Evolutionary conservation across 2,797 vertebrate species (phyloP).

Genomic region (Notolepis coatsorum): DNA sequence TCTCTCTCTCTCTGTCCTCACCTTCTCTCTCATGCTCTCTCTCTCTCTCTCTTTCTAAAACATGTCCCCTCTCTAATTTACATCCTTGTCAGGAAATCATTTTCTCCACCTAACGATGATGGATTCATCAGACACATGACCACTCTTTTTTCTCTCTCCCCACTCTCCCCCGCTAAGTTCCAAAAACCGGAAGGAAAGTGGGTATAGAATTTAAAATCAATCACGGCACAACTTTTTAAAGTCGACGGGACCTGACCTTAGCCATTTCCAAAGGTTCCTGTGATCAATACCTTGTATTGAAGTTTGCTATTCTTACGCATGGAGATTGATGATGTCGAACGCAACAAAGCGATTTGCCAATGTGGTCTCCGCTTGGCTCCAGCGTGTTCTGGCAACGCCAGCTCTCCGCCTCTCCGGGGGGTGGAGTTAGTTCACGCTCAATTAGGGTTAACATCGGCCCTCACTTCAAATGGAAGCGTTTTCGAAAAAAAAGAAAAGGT

Average conservation of each 20-base stretch:
- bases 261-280: conserved; percentile 48
- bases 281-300: conserved; percentile 58
- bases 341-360: conserved; percentile 56
- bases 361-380: conserved; percentile 30
- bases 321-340: conserved; percentile 58
- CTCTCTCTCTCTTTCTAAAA: conserved; percentile 8
- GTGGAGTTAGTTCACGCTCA: conserved; percentile 15
- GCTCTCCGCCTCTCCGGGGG: neutral
- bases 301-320: conserved; percentile 54
- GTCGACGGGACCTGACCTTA: conserved; percentile 47
- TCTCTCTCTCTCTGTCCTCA: conserved; percentile 12
- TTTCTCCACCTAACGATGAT: conserved; percentile 41
- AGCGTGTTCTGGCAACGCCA: conserved; percentile 9
- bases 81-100: conserved; percentile 42
- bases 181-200: conserved; percentile 34
- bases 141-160: neutral
- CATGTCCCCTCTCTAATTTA: conserved; percentile 5
- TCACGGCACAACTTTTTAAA: conserved; percentile 51
- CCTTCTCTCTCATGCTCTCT: conserved; percentile 19
- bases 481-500: conserved; percentile 13
- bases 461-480: conserved; percentile 35
- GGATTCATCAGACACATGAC: conserved; percentile 46
- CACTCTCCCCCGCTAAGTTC: conserved; percentile 13
- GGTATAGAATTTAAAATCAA: conserved; percentile 46
- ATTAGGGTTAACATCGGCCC: conserved; percentile 33